phyloP scores from a whole-genome alignment of 2,797 vertebrate species.

The Megaceryle alcyon region DNA sequence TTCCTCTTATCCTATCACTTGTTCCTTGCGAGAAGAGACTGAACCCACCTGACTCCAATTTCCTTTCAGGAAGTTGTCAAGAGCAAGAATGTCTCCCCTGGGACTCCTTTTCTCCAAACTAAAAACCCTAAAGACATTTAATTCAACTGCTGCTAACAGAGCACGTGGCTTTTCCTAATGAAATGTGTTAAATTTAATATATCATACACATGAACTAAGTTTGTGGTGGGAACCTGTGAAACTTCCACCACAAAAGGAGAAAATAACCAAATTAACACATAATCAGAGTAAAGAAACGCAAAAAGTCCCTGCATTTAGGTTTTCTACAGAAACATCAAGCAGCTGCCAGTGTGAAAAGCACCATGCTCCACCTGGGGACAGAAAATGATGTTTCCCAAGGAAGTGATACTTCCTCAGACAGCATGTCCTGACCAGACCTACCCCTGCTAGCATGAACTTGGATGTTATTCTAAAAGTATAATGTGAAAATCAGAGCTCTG shows the following conservation, averaged over 20 bases:
- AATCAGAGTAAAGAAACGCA: background rate
- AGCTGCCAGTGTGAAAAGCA: background rate
- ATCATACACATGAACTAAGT: background rate
- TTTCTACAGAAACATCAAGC: background rate
- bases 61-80: too few relatives aligned
- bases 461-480: rapidly evolving
- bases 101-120: background rate
- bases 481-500: background rate
- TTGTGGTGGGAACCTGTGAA: background rate
- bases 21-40: too few relatives aligned
- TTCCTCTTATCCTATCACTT: too few relatives aligned
- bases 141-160: background rate
- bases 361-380: background rate
- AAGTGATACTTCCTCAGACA: background rate
- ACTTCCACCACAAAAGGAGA: background rate
- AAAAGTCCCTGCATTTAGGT: background rate
- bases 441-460: too few relatives aligned
- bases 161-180: background rate
- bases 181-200: background rate
- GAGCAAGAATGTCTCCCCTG: too few relatives aligned
- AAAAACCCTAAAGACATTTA: background rate
- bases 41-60: too few relatives aligned
- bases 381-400: background rate
- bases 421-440: background rate
- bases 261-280: background rate